A percentile compares a stretch with the other conserved stretches of the same genome.
These are phyloP conservation scores for Drosophila aldrichi DNA, from an alignment of 2,888 invertebrate species.

Conservation along the genomic window DNA sequence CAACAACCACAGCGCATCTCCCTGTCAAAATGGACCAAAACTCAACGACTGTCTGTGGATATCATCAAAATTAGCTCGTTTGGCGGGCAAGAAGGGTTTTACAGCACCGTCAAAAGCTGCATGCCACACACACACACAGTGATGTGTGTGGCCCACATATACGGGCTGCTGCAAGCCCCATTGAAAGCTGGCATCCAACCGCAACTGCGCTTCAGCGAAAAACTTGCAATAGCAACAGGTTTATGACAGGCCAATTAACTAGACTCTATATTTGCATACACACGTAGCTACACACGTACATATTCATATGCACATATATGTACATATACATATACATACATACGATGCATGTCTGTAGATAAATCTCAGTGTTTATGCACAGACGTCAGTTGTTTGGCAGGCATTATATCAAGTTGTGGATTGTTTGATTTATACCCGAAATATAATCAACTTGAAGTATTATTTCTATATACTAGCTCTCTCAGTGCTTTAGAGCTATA, in stretches of 20 bases:
- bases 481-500: not conserved
- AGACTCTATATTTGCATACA: slow-evolving; percentile 33
- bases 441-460: not conserved
- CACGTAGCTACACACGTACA: not conserved
- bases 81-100: slow-evolving; percentile 37
- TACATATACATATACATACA: not conserved
- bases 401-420: not conserved
- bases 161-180: slow-evolving; percentile 13
- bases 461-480: not conserved
- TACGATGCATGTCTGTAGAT: not conserved
- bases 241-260: slow-evolving; percentile 67
- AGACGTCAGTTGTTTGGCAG: not conserved
- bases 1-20: slow-evolving; percentile 9
- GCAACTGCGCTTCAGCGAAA: slow-evolving; percentile 1
- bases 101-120: slow-evolving; percentile 25
- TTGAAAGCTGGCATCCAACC: slow-evolving; percentile 14
- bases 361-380: not conserved
- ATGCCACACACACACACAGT: slow-evolving; percentile 12
- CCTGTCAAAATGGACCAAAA: slow-evolving; percentile 46
- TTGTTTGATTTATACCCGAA: not conserved
- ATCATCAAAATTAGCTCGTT: slow-evolving; percentile 79
- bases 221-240: slow-evolving; percentile 65
- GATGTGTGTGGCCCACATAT: not conserved
- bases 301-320: slow-evolving; percentile 13
- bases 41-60: slow-evolving; percentile 53